A percentile compares a stretch with the other conserved stretches of the same genome.
Evolutionary conservation across 1,140 invertebrate species (phyloP).

Genomic region (Calephelis virginiensis): DNA sequence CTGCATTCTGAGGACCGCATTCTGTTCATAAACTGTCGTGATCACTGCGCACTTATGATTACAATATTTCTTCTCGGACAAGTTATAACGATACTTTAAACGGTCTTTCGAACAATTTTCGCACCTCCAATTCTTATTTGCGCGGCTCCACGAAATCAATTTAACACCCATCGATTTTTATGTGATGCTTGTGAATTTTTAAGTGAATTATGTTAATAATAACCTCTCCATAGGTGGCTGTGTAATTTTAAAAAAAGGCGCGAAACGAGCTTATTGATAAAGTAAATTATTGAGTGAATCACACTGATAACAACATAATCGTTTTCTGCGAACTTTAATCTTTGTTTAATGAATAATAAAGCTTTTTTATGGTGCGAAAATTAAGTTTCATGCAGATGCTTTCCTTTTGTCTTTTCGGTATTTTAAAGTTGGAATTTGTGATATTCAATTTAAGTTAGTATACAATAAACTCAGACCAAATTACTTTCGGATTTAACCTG

Average conservation of each 20-base stretch:
- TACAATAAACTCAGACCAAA: too few species aligned
- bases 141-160: conserved; percentile 64
- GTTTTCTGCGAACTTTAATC: conserved; percentile 14
- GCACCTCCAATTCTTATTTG: conserved; percentile 66
- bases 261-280: conserved; percentile 44
- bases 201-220: conserved; percentile 66
- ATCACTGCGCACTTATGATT: conserved; percentile 43
- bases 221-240: conserved; percentile 45
- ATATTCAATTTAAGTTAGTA: too few species aligned
- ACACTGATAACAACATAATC: conserved; percentile 8
- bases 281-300: conserved; percentile 43
- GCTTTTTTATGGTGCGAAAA: conserved; percentile 8
- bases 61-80: conserved; percentile 66
- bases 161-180: conserved; percentile 69
- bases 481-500: too few species aligned
- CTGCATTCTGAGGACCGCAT: conserved; percentile 43
- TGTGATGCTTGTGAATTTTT: conserved; percentile 49
- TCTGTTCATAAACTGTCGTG: conserved; percentile 43
- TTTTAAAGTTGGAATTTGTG: neutral
- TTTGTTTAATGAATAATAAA: conserved; percentile 15
- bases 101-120: conserved; percentile 64
- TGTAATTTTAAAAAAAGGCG: conserved; percentile 21
- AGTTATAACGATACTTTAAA: conserved; percentile 73
- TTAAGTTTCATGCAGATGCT: neutral
- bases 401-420: neutral